Evolutionary conservation across 2,113 vertebrate genomes (phyloP).

Genomic region (Microtus richardsoni): DNA sequence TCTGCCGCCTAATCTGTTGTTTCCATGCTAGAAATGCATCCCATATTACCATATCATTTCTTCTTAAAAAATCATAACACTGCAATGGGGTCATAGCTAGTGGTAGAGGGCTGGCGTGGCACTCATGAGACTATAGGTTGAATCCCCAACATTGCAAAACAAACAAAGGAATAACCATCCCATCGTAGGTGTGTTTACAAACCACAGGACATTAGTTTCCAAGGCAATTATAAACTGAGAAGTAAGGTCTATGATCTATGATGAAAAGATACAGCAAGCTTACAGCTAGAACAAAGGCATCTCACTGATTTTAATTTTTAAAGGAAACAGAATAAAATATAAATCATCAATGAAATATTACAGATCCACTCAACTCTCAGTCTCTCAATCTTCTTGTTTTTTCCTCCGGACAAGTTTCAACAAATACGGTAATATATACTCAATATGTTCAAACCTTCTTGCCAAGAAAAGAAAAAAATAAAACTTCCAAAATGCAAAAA

Average conservation of each 20-base stretch:
- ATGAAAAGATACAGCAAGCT: background rate
- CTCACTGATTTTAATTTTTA: background rate
- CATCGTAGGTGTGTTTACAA: background rate
- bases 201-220: conserved; percentile 5
- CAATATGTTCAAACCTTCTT: conserved; percentile 32
- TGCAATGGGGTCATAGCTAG: background rate
- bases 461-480: background rate
- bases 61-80: background rate
- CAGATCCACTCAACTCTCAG: background rate
- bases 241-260: background rate
- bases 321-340: conserved; percentile 47
- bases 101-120: background rate
- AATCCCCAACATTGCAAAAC: background rate
- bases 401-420: conserved; percentile 24
- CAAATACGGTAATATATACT: background rate
- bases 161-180: background rate
- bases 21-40: background rate
- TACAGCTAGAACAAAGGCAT: background rate
- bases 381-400: conserved; percentile 30
- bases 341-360: background rate
- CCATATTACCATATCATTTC: background rate
- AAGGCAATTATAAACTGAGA: conserved; percentile 11
- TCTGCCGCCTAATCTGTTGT: background rate
- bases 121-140: background rate
- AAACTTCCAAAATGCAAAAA: conserved; percentile 1